Percentiles rank a stretch among this genome's conserved stretches.
phyloP scores from a whole-genome alignment of 2,113 vertebrate genomes.

The Seriola dumerili region DNA sequence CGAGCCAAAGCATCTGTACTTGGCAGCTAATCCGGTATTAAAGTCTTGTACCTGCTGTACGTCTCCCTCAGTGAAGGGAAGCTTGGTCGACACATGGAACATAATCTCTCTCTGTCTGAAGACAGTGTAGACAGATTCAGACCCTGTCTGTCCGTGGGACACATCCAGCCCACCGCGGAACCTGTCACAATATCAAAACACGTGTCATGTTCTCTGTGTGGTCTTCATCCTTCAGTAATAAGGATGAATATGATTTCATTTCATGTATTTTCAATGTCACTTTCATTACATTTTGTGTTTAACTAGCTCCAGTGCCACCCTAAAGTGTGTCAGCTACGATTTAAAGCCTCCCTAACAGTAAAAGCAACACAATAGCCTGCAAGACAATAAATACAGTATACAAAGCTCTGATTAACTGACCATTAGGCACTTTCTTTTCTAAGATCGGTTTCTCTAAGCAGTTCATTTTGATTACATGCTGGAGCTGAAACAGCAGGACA shows the following conservation, averaged over 20 bases:
- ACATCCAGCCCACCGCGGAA: constrained; percentile 96
- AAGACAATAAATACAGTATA: constrained; percentile 26
- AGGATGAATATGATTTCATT: not conserved
- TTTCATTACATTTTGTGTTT: not conserved
- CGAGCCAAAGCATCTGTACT: not conserved
- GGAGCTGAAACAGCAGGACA: constrained; percentile 44
- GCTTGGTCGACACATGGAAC: constrained; percentile 97
- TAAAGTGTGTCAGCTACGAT: not conserved
- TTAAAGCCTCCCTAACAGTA: not conserved
- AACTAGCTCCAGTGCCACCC: not conserved
- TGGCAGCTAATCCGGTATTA: constrained; percentile 3
- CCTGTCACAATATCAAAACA: constrained; percentile 76
- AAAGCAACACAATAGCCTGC: not conserved
- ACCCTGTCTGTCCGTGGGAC: constrained; percentile 95
- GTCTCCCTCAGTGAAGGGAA: constrained; percentile 96
- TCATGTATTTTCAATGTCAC: not conserved
- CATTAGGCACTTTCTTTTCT: constrained; percentile 41
- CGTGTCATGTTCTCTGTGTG: constrained; percentile 12
- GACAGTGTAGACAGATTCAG: constrained; percentile 92
- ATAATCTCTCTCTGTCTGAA: constrained; percentile 96
- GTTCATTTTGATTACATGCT: constrained; percentile 33
- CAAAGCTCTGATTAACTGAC: constrained; percentile 39
- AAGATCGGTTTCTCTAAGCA: constrained; percentile 47
- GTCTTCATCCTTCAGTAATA: not conserved
- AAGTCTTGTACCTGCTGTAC: constrained; percentile 89